phyloP scores from a whole-genome alignment of 2,113 vertebrate species.

The Siniperca knerii region DNA sequence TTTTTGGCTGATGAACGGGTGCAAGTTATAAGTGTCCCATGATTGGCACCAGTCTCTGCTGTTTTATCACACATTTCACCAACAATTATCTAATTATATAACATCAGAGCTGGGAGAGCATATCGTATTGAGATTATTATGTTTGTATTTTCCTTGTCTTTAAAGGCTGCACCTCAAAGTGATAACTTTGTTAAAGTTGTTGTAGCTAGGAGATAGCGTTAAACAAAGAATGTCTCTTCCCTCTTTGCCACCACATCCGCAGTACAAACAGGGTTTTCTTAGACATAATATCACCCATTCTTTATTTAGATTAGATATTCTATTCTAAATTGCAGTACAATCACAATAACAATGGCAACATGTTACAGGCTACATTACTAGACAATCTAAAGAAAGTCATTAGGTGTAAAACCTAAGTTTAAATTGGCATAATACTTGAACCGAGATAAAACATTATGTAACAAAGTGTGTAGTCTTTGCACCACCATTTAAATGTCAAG shows the following conservation, averaged over 20 bases:
- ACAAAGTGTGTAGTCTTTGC: background rate
- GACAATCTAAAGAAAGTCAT: too few species aligned
- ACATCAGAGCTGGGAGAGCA: background rate
- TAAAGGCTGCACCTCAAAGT: background rate
- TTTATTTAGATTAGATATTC: background rate
- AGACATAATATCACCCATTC: conserved; percentile 9
- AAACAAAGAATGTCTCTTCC: background rate
- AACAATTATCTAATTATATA: too few species aligned
- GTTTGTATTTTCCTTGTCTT: background rate
- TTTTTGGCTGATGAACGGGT: conserved; percentile 21
- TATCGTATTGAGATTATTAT: background rate
- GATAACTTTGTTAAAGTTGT: background rate
- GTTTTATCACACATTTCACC: background rate
- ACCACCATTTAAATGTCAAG: background rate
- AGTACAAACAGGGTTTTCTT: background rate
- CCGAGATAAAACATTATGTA: background rate
- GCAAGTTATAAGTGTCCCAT: background rate
- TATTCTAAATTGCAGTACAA: background rate
- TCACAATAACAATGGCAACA: background rate
- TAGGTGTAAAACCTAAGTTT: background rate
- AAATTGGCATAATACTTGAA: background rate
- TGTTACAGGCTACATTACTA: background rate
- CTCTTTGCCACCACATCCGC: background rate
- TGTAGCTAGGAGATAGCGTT: background rate
- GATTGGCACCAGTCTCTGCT: background rate